Base-by-base conservation (phyloP, 2,888 invertebrate species). In the Papilio elwesi region DNA sequence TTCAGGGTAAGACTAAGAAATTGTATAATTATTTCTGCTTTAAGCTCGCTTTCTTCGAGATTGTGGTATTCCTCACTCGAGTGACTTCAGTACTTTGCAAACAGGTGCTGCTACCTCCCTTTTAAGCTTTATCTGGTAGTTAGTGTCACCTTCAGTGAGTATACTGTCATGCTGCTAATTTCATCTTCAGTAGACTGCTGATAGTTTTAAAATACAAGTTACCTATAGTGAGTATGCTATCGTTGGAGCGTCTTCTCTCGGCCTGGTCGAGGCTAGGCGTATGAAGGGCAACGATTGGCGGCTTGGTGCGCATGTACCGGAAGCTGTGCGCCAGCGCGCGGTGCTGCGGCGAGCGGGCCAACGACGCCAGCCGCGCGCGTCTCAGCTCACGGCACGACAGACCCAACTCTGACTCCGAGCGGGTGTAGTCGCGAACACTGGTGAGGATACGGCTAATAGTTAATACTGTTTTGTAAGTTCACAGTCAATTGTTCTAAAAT, bases 251-350 rank as follows among this genome's bases (percentile, higher is more conserved):
- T 15, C 94, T 87, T 16, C 94, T 86, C 75, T 97, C 96, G 79
- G 95, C 95, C 80, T 95, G 95, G 77, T 97, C 97, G 71, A 96
- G 87, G 86, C 96, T 96, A 1, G 98, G 98, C 2, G 97, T 97
- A 87, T 97, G 97, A 84, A 97, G 97, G 0, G 97, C 97, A 66
- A 98, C 97, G 76, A 98, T 97, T 0, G 97, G 97, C 0, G 98
- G 98, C 81, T 98, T 98, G 78, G 96, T 96, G 62, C 98, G 90
- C 97, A 98, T 97, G 85, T 98, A 98, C 4, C 97, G 95, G 89
- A 98, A 98, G 84, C 97, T 97, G 83, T 97, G 97, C 0, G 97
- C 97, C 75, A 97, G 89, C 0, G 97, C 96, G 79, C 96, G 96
- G 84, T 97, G 96, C 84, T 97, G 97, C 0, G 97, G 97, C 81